Conservation (phyloP, 2,888 invertebrate genomes). For the Pyrrhosoma nymphula region DNA sequence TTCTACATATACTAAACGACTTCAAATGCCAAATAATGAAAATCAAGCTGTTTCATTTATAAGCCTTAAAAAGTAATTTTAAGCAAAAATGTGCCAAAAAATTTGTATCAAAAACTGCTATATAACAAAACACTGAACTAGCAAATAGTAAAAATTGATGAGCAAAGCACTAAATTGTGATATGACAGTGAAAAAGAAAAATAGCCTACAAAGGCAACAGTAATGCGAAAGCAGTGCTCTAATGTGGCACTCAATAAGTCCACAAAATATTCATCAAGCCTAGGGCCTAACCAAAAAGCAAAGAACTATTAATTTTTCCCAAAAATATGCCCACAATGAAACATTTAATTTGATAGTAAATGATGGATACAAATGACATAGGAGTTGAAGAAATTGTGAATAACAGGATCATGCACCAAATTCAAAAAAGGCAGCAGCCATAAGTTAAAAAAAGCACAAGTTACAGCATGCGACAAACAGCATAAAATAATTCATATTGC, state of each 20-base stretch:
- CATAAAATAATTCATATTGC: conserved; percentile 42
- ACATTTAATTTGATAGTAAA: conserved; percentile 34
- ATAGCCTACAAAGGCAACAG: conserved; percentile 30
- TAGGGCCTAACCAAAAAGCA: conserved; percentile 38
- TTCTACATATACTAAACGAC: neutral
- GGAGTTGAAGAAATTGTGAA: conserved; percentile 38
- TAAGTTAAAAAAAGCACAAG: conserved; percentile 41
- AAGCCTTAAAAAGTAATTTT: neutral
- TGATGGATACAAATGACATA: conserved; percentile 38
- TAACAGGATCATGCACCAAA: conserved; percentile 52
- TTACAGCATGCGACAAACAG: conserved; percentile 64
- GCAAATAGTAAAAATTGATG: conserved; percentile 24
- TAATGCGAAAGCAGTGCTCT: conserved; percentile 42
- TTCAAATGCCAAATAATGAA: conserved; percentile 22
- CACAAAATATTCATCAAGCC: conserved; percentile 31
- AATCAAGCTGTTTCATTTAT: conserved; percentile 7
- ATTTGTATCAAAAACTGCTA: conserved; percentile 18
- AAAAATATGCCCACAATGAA: conserved; percentile 53
- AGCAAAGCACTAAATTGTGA: conserved; percentile 49
- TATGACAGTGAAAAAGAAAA: neutral
- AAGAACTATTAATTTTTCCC: conserved; percentile 7
- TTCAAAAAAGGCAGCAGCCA: conserved; percentile 62
- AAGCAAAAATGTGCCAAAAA: conserved; percentile 1
- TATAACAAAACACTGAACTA: neutral
- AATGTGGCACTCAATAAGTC: neutral